Evolutionary conservation across 2,888 invertebrate species (phyloP), one percentile per base, ranked within the genome.

Genomic region (Pristionchus japonicus): DNA sequence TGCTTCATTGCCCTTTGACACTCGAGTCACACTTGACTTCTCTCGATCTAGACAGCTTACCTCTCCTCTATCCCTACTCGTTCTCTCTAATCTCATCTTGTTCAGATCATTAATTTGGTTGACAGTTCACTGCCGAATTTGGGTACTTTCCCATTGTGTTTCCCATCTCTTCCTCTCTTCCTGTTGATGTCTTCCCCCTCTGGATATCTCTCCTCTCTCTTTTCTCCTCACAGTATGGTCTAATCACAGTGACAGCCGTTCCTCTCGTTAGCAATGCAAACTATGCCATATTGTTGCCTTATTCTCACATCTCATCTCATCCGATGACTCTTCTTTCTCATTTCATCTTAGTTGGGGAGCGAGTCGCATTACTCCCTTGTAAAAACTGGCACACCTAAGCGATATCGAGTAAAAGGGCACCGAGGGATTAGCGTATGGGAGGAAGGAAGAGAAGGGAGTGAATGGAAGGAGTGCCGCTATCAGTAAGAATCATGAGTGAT

Each of bases 191-290:
- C 31, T 34, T 20, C 13, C 17, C 80, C 80, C 43, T 31, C 47
- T 20, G 47, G 80, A 9, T 80, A 40, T 43, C 27, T 43, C 15
- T 47, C 31, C 23, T 17, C 31, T 15, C 43, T 31, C 82, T 34
- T 83, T 52, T 34, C 34, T 52, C 9, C 52, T 52, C 34, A 83
- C 34, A 52, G 82, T 83, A 83, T 83, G 82, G 82, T 83, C 82
- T 83, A 83, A 83, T 83, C 82, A 83, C 49, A 77, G 77, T 77
- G 52, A 83, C 82, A 83, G 52, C 82, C 82, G 82, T 83, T 83
- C 82, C 82, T 83, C 82, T 83, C 82, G 82, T 83, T 83, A 83
- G 52, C 52, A 49, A 83, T 83, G 49, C 82, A 49, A 83, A 83
- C 82, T 52, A 83, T 49, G 43, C 80, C 80, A 80, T 80, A 80